Base-by-base conservation (phyloP, 2,888 invertebrate genomes). In the Nymphalis c-album region DNA sequence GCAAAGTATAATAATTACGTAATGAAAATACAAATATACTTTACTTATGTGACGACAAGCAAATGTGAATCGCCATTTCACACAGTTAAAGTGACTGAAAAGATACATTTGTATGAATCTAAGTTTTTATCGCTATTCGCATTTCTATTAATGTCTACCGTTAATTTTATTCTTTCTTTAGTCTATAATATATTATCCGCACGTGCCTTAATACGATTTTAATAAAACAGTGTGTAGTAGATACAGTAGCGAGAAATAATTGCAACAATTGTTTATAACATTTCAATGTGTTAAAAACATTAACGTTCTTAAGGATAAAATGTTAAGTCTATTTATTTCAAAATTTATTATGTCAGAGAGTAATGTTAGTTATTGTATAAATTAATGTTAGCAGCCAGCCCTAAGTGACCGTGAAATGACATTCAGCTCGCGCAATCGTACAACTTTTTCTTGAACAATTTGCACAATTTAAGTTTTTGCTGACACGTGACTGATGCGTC, bases 361-460 rank as follows among this genome's bases (percentile, higher is more conserved):
- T 60, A 63, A 63, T 51, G 60, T 63, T 63, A 40, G 69, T 55
- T 62, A 50, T 66, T 70, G 57, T 58, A 50, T 59, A 62, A 68
- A 68, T 70, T 63, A 70, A 67, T 71, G 68, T 65, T 63, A 71
- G 67, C 71, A 65, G 70, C 71, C 67, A 71, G 70, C 75, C 75
- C 75, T 78, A 81, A 86, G 80, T 74, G 85, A 86, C 87, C 88
- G 85, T 88, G 85, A 85, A 87, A 87, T 83, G 84, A 85, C 84
- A 85, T 84, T 82, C 77, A 77, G 73, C 72, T 76, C 72, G 67
- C 73, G 73, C 62, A 64, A 68, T 67, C 46, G 50, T 60, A 35
- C 22, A 57, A 31, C 58, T 68, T 69, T 73, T 67, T 69, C 64
- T 60, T 46, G 45, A 48, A 26, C 45, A 59, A 53, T 61, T 71